Conservation (phyloP, 2,888 invertebrate species). For the Acleris sparsana region DNA sequence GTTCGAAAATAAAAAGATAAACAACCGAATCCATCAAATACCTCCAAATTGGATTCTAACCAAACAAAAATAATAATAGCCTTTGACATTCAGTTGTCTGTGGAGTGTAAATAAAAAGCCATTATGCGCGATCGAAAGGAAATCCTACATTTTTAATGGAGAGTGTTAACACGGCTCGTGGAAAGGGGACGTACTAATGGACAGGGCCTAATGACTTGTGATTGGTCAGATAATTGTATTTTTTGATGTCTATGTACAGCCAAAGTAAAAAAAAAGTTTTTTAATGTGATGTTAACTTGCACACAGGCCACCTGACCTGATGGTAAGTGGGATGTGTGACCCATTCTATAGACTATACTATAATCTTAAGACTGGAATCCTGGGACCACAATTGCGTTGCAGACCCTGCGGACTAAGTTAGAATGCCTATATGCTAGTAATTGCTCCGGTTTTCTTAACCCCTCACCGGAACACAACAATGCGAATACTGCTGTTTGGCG, state of each 20-base stretch:
- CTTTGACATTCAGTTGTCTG: constrained; percentile 19
- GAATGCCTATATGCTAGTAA: too few species aligned
- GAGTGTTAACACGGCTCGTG: constrained; percentile 19
- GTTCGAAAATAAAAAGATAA: constrained; percentile 20
- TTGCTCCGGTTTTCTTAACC: too few species aligned
- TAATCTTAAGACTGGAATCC: too few species aligned
- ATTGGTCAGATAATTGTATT: background rate
- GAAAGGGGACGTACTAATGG: constrained; percentile 19
- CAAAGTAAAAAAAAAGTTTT: background rate
- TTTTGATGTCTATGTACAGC: background rate
- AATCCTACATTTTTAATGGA: constrained; percentile 28
- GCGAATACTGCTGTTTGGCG: too few species aligned
- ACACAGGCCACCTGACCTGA: too few species aligned
- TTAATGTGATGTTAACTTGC: too few species aligned
- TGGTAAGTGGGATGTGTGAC: too few species aligned
- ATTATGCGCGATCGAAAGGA: constrained; percentile 37
- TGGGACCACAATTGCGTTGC: too few species aligned
- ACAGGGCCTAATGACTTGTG: constrained; percentile 1
- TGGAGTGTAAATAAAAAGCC: constrained; percentile 37
- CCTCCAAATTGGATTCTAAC: constrained; percentile 23
- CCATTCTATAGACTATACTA: too few species aligned
- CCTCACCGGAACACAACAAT: too few species aligned
- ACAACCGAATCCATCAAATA: constrained; percentile 22
- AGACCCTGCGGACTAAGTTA: too few species aligned
- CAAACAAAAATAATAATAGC: constrained; percentile 30